Base-by-base conservation (phyloP, 1,140 invertebrate species). In the Brachionus rubens region DNA sequence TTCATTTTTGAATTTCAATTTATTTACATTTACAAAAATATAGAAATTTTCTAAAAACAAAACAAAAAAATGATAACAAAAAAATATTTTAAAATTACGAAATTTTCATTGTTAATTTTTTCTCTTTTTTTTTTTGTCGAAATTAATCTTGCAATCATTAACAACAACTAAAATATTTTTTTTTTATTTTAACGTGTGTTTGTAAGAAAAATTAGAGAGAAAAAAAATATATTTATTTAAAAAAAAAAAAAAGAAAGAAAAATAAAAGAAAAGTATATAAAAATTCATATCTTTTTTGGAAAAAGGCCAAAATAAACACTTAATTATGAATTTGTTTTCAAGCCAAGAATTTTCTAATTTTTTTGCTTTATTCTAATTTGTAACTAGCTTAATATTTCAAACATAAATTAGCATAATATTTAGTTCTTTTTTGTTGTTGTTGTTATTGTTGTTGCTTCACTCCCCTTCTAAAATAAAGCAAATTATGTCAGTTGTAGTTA, bases 221-320 rank as follows among this genome's bases (percentile, higher is more conserved):
- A n/a, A n/a, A n/a, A 36, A 36, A 3, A 9, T 36, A 9, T 36
- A 9, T 36, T 36, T 5, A 9, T 36, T 59, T 33, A 16, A 36
- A 33, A 59, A 33, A 33, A 59, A 59, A 33, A 59, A 1, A 33
- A n/a, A 59, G 36, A 59, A 59, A 36, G 19, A 59, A 36, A 59
- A 28, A 50, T 21, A 10, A 30, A 5, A 54, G 4, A 54, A 56
- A 56, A 56, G 4, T 14, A 12, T 14, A 26, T 9, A 4, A 26
- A 24, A 24, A n/a, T 59, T 59, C 54, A 59, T 59, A 59, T 59
- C 54, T 59, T 59, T 59, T 59, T 59, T 59, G 54, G 54, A 59
- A 59, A 59, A 33, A 19, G 54, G 26, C 54, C 54, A 59, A 59
- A 59, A 59, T 59, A 59, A 59, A 59, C 36, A 59, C 26, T 36